These are phyloP conservation scores for Drosophila virilis DNA, from an alignment of 1,140 invertebrate species.

Conservation along the genomic window DNA sequence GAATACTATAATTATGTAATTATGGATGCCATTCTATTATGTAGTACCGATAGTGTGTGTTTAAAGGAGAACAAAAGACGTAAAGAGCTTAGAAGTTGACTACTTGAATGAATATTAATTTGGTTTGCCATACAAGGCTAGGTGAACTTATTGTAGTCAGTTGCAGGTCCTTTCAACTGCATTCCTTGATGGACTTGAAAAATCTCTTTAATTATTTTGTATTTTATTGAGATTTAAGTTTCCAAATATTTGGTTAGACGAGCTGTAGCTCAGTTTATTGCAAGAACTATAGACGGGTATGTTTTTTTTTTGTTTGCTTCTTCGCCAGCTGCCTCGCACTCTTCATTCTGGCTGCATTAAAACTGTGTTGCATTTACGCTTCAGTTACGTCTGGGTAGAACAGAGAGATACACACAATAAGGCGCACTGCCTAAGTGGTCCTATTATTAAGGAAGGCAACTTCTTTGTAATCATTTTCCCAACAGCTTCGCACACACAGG, in stretches of 20 bases:
- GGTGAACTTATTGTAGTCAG: too few species aligned
- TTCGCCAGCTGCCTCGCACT: constrained; percentile 4
- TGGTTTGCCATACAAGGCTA: too few species aligned
- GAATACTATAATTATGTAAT: too few species aligned
- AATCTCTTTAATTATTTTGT: neutral
- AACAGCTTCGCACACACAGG: constrained; percentile 12
- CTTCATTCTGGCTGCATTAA: constrained; percentile 55
- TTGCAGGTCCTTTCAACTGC: too few species aligned
- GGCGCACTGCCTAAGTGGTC: constrained; percentile 55
- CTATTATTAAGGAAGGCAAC: constrained; percentile 50
- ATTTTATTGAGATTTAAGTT: neutral
- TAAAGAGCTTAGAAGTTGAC: too few species aligned
- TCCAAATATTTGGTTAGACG: neutral
- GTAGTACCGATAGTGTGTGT: too few species aligned
- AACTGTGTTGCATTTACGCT: constrained; percentile 72
- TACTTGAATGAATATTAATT: too few species aligned
- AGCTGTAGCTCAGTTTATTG: neutral
- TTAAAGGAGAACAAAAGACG: too few species aligned
- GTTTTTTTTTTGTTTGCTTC: constrained; percentile 14
- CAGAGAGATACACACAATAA: constrained; percentile 7
- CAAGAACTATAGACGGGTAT: neutral
- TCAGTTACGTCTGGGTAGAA: constrained; percentile 44
- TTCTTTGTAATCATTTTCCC: constrained; percentile 36
- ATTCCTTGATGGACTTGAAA: too few species aligned
- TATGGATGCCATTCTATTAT: too few species aligned